phyloP scores from a whole-genome alignment of 1,140 invertebrate genomes.

The Lamellibrachia luymesi region DNA sequence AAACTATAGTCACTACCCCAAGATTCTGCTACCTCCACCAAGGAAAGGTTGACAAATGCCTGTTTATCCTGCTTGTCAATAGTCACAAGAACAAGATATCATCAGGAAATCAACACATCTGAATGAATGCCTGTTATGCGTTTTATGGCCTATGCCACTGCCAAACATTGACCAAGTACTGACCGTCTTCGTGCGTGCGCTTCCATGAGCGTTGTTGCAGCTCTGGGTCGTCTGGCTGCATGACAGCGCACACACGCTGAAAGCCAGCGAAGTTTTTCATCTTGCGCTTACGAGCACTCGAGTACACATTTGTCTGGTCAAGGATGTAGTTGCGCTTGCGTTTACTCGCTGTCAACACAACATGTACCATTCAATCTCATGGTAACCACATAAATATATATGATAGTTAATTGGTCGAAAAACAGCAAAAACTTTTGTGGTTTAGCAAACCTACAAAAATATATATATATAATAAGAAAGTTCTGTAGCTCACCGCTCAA shows the following conservation, averaged over 20 bases:
- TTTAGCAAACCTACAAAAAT: too few species aligned
- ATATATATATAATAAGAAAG: too few species aligned
- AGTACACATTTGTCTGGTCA: constrained; percentile 65
- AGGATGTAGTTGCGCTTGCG: constrained; percentile 84
- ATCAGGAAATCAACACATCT: too few species aligned
- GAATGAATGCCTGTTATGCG: too few species aligned
- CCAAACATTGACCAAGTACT: background rate
- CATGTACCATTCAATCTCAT: background rate
- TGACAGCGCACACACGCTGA: constrained; percentile 24
- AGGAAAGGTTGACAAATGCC: too few species aligned
- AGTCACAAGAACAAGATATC: too few species aligned
- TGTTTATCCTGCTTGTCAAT: too few species aligned
- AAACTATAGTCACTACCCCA: too few species aligned
- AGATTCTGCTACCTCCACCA: too few species aligned
- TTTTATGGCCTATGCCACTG: too few species aligned
- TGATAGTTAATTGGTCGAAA: background rate
- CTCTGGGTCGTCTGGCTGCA: constrained; percentile 28
- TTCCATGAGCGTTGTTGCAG: constrained; percentile 27
- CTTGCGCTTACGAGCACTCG: constrained; percentile 26
- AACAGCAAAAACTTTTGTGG: too few species aligned
- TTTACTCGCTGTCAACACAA: constrained; percentile 64
- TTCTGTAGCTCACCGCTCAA: too few species aligned
- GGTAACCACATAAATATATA: background rate
- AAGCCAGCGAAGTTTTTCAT: constrained; percentile 28
- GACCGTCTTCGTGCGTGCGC: constrained; percentile 29